Evolutionary conservation across 1,140 invertebrate species (phyloP).

Genomic region (Trichonephila clavipes): DNA sequence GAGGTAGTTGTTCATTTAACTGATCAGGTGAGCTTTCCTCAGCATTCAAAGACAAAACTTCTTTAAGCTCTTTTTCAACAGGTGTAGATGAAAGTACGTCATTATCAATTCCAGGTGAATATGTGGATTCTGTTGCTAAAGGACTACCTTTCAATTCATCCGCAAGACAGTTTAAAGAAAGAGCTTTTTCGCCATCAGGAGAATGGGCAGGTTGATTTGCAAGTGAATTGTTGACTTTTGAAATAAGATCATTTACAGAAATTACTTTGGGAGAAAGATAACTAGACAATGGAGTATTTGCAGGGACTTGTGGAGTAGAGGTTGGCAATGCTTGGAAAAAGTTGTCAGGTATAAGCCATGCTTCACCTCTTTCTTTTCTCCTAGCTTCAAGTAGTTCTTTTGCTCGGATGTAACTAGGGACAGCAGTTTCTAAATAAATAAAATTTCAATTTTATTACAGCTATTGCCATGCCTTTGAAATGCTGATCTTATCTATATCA

Average conservation of each 20-base stretch:
- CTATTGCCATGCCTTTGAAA: too few relatives aligned
- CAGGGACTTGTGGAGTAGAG: slow-evolving; percentile 35
- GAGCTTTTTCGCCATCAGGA: neutral
- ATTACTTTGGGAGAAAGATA: neutral
- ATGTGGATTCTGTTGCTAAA: too few relatives aligned
- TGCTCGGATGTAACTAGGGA: slow-evolving; percentile 49
- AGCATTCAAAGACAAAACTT: neutral
- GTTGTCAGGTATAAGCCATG: slow-evolving; percentile 67
- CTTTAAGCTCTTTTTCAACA: neutral
- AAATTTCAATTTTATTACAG: too few relatives aligned
- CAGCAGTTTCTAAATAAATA: neutral
- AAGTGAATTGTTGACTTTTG: slow-evolving; percentile 32
- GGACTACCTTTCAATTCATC: neutral
- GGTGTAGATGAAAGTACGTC: neutral
- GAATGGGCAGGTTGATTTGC: neutral
- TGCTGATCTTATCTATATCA: too few relatives aligned
- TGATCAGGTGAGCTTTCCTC: neutral
- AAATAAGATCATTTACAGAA: neutral
- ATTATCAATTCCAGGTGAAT: neutral
- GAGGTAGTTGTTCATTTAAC: neutral
- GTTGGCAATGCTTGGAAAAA: neutral
- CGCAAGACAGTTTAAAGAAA: neutral
- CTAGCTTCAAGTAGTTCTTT: slow-evolving; percentile 51
- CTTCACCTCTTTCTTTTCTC: slow-evolving; percentile 39
- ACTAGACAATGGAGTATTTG: slow-evolving; percentile 36